A percentile compares a stretch with the other conserved stretches of the same genome.
phyloP scores from a whole-genome alignment of 2,888 invertebrate genomes.

The Lepidocyrtoides sp. region DNA sequence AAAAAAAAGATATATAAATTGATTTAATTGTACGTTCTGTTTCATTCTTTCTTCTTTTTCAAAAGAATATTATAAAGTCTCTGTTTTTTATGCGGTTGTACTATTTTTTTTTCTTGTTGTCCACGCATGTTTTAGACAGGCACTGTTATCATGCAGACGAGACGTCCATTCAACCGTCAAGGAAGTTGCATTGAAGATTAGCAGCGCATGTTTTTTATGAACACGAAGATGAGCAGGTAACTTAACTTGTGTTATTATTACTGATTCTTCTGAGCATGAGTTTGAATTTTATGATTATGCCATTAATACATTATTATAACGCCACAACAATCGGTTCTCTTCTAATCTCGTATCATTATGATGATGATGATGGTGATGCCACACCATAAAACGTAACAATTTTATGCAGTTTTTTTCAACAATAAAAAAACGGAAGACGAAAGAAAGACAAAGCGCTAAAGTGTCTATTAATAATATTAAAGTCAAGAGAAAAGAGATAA shows the following conservation, averaged over 20 bases:
- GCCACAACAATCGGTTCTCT: background rate
- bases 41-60: background rate
- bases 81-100: background rate
- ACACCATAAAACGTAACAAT: constrained; percentile 39
- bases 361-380: background rate
- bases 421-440: constrained; percentile 41
- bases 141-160: background rate
- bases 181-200: constrained; percentile 55
- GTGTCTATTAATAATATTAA: constrained; percentile 8
- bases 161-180: constrained; percentile 49
- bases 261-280: background rate
- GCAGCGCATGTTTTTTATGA: background rate
- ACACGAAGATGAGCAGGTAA: background rate
- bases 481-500: background rate
- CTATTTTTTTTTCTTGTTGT: constrained; percentile 2
- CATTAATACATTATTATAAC: constrained; percentile 15
- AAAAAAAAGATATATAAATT: background rate
- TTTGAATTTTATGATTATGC: background rate
- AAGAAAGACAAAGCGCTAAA: background rate
- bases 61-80: constrained; percentile 6
- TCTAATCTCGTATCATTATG: constrained; percentile 7
- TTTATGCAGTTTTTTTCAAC: constrained; percentile 37
- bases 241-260: too few relatives aligned
- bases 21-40: constrained; percentile 48
- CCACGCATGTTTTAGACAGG: constrained; percentile 12